Evolutionary conservation across 64 coral and sea anemone species (phyloP), one percentile per base, ranked within the genome.

Genomic region (Exaiptasia diaphana): DNA sequence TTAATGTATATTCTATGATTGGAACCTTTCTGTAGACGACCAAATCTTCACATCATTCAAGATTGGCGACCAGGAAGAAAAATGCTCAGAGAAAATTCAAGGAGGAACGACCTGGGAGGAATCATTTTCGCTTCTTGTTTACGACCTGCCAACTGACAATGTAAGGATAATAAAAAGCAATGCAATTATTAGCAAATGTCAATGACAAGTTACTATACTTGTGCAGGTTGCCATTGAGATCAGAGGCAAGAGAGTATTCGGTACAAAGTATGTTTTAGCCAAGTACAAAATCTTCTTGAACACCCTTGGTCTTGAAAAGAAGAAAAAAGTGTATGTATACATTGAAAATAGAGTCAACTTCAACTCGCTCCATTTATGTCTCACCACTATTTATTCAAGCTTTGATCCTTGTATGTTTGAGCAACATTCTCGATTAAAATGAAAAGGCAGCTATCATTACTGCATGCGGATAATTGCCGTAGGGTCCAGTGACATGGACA

Each of bases 271-370:
- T 38, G 70, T 80, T 6, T 74, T 96, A 59, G 93, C 87, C 15
- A 96, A 96, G 69, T 90, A 96, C 81, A 96, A 96, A 54, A 73
- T 96, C 63, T 96, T 86, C 15, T 27, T 96, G 49, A 85, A 90
- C 22, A 82, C 53, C 21, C 77, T 96, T 50, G 82, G 74, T 22
- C 69, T 96, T 49, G 87, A 90, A 73, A 96, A 96, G 68, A 90
- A 90, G 64, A 90, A 90, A 37, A 90, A 90, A 90, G 87, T 96
- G 93, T 96, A 76, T 90, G 92, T 81, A 5, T n/a, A 29, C 30
- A 55, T 27, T n/a, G 34, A 36, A 72, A n/a, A n/a, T n/a, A n/a
- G n/a, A n/a, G n/a, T n/a, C n/a, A n/a, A n/a, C n/a, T n/a, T n/a
- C n/a, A n/a, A n/a, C n/a, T n/a, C n/a, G n/a, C n/a, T n/a, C n/a